phyloP scores from a whole-genome alignment of 2,113 vertebrate genomes.

The Poeciliopsis retropinna region DNA sequence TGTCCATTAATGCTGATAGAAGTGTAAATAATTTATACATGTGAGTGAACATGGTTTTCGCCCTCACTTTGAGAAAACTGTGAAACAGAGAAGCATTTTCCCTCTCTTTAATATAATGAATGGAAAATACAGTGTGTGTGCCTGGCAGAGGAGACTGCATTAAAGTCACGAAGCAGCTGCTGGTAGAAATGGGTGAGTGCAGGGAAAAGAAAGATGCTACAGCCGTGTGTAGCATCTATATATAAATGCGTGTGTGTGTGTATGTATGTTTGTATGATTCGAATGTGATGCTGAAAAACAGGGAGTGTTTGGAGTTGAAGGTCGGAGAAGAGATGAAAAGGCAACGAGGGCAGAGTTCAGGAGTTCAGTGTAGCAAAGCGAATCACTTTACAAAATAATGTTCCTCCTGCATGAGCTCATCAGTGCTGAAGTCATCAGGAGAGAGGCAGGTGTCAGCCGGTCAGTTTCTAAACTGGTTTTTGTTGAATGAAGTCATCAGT shows the following conservation, averaged over 20 bases:
- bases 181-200: slow-evolving; percentile 32
- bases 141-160: slow-evolving; percentile 47
- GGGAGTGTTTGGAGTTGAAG: slow-evolving; percentile 6
- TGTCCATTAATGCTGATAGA: slow-evolving; percentile 59
- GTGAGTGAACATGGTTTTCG: slow-evolving; percentile 14
- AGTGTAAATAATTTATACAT: slow-evolving; percentile 50
- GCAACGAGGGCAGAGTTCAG: slow-evolving; percentile 1
- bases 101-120: slow-evolving; percentile 44
- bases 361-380: slow-evolving; percentile 21
- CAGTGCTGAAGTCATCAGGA: slow-evolving; percentile 16
- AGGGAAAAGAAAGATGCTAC: not conserved
- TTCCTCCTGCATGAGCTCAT: slow-evolving; percentile 27
- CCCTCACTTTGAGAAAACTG: slow-evolving; percentile 29
- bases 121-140: slow-evolving; percentile 54
- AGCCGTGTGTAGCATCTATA: not conserved
- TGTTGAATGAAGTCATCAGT: slow-evolving; percentile 12
- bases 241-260: not conserved
- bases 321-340: slow-evolving; percentile 17
- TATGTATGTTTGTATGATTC: slow-evolving; percentile 15
- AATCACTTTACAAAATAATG: slow-evolving; percentile 4
- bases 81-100: slow-evolving; percentile 41
- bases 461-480: slow-evolving; percentile 30
- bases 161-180: slow-evolving; percentile 29
- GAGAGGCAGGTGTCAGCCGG: slow-evolving; percentile 37
- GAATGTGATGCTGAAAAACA: not conserved